A percentile compares a stretch with the other conserved stretches of the same genome.
These are phyloP conservation scores for Xestia c-nigrum DNA, from an alignment of 2,888 invertebrate species.

Conservation along the genomic window DNA sequence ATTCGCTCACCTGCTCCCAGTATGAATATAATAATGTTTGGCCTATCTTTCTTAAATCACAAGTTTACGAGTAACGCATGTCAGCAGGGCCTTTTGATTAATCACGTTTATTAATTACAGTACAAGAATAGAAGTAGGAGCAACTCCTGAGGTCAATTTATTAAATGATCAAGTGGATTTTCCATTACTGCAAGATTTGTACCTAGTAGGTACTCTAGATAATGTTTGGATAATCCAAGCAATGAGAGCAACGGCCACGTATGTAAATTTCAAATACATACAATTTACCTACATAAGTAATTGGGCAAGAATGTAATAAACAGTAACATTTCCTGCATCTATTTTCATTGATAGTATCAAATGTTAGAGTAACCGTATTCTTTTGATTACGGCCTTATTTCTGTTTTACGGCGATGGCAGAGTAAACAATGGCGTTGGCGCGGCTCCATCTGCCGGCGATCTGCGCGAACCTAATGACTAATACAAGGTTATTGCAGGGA, in stretches of 20 bases:
- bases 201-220: not conserved
- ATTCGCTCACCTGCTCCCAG: no score
- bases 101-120: constrained; percentile 10
- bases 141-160: not conserved
- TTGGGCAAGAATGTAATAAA: constrained; percentile 23
- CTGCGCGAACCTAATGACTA: constrained; percentile 70
- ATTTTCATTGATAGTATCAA: constrained; percentile 54
- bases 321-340: constrained; percentile 47
- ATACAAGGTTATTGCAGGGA: constrained; percentile 77
- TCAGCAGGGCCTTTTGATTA: not conserved
- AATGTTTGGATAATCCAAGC: not conserved
- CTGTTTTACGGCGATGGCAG: constrained; percentile 75
- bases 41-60: not conserved
- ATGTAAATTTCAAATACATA: not conserved
- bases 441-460: constrained; percentile 78
- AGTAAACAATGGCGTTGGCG: constrained; percentile 83
- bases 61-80: not conserved
- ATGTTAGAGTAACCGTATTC: constrained; percentile 48
- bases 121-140: not conserved
- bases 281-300: constrained; percentile 10
- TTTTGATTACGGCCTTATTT: constrained; percentile 71
- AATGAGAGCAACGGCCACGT: constrained; percentile 19
- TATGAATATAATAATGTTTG: not conserved
- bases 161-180: constrained; percentile 18
- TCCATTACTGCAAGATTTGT: not conserved